Base-by-base conservation (phyloP, 2,113 vertebrate species). In the Gymnobelideus leadbeateri region DNA sequence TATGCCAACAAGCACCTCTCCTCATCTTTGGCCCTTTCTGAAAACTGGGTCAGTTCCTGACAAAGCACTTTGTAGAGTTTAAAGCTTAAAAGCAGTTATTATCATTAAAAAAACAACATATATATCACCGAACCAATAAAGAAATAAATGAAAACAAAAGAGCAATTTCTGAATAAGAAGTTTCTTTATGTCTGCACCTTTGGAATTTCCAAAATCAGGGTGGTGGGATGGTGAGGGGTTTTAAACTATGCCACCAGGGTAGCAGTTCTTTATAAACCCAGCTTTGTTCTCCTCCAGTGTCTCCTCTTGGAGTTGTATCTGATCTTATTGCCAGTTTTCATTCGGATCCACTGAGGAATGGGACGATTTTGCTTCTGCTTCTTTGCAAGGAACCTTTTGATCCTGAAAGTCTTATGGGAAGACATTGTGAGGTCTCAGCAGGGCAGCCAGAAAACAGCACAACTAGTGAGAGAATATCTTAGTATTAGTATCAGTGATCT, bases 281-380 rank as follows among this genome's bases (percentile, higher is more conserved):
- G 98, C 97, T 99, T 99, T 96, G 99, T 99, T 98, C 99, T 99
- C 98, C 99, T 99, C 99, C 99, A 99, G 98, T 99, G 99, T 98
- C 99, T 99, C 98, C 99, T 99, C 98, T 99, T 99, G 97, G 99
- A 99, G 98, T 99, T 99, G 98, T 99, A 99, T 99, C 99, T 99
- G 99, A 99, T 99, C 98, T 99, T 99, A 97, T 99, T 99, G 95
- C 99, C 99, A 2, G 99, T 99, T 95, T 99, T 99, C 99, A 99
- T 99, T 96, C 99, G 98, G 96, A 99, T 99, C 99, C 99, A 99
- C 93, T 99, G 99, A 23, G 99, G 99, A 95, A 99, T 99, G 0
- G 99, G 99, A 95, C 99, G 97, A 98, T 99, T 99, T 98, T 99
- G 99, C 96, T 99, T 99, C 98, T 99, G 99, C 99, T 99, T 99